Percentiles rank a stretch among this genome's conserved stretches.
phyloP scores from a whole-genome alignment of 1,140 invertebrate species.

The Panagrolaimus sp. region DNA sequence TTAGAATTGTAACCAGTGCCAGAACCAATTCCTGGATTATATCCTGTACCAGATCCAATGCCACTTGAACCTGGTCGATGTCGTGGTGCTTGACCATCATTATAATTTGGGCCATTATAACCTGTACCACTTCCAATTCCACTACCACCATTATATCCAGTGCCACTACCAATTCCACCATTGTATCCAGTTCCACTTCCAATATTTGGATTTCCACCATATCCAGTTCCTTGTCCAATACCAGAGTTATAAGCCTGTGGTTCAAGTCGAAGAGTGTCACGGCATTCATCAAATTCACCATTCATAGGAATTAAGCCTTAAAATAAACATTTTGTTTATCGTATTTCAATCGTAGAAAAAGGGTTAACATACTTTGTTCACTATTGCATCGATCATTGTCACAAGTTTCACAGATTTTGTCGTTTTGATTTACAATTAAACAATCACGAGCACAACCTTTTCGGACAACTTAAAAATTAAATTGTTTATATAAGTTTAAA shows the following conservation, averaged over 20 bases:
- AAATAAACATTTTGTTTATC: not conserved
- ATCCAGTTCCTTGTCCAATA: not conserved
- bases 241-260: slow-evolving; percentile 1
- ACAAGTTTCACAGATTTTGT: not conserved
- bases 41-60: not conserved
- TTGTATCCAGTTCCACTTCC: slow-evolving; percentile 1
- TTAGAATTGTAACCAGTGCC: not conserved
- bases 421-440: not conserved
- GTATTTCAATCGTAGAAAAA: not conserved
- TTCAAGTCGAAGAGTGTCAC: not conserved
- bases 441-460: not conserved
- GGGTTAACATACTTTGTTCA: slow-evolving; percentile 5
- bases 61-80: not conserved
- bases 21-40: not conserved
- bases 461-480: not conserved
- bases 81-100: no score
- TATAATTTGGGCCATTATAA: not conserved
- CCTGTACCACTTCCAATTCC: not conserved
- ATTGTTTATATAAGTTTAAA: not conserved
- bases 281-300: not conserved
- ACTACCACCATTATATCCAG: not conserved
- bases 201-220: not conserved
- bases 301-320: slow-evolving; percentile 7
- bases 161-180: not conserved
- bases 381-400: slow-evolving; percentile 1